phyloP scores from a whole-genome alignment of 1,140 invertebrate genomes.

The Thaumatotibia leucotreta region DNA sequence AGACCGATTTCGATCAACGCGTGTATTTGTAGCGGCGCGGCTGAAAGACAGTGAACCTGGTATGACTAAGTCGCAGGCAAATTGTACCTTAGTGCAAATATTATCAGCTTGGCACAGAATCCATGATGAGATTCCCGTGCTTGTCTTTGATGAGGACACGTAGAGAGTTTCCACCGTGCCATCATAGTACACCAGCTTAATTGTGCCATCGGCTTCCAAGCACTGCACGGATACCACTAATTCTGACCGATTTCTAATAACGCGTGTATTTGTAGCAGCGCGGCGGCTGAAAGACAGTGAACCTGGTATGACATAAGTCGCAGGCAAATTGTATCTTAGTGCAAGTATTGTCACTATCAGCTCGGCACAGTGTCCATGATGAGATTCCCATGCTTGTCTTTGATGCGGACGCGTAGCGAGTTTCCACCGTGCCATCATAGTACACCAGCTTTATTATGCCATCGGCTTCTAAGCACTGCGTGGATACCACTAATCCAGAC shows the following conservation, averaged over 20 bases:
- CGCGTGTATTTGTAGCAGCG: too few species aligned
- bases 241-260: too few species aligned
- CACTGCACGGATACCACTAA: too few species aligned
- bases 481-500: too few species aligned
- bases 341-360: slow-evolving; percentile 17
- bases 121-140: slow-evolving; percentile 84
- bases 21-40: too few species aligned
- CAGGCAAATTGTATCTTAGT: background rate
- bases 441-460: background rate
- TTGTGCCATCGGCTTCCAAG: too few species aligned
- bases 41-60: too few species aligned
- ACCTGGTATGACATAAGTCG: background rate
- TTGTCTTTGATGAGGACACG: slow-evolving; percentile 87
- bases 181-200: slow-evolving; percentile 17
- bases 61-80: background rate
- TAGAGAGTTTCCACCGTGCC: slow-evolving; percentile 91
- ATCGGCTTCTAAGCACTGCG: too few species aligned
- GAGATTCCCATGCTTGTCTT: slow-evolving; percentile 90
- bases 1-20: too few species aligned
- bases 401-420: slow-evolving; percentile 91
- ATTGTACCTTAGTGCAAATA: background rate
- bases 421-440: slow-evolving; percentile 70
- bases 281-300: too few species aligned
- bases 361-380: slow-evolving; percentile 81
- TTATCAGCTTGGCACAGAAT: slow-evolving; percentile 56